Base-by-base conservation (phyloP, 2,797 vertebrate species). In the Pangasius djambal region DNA sequence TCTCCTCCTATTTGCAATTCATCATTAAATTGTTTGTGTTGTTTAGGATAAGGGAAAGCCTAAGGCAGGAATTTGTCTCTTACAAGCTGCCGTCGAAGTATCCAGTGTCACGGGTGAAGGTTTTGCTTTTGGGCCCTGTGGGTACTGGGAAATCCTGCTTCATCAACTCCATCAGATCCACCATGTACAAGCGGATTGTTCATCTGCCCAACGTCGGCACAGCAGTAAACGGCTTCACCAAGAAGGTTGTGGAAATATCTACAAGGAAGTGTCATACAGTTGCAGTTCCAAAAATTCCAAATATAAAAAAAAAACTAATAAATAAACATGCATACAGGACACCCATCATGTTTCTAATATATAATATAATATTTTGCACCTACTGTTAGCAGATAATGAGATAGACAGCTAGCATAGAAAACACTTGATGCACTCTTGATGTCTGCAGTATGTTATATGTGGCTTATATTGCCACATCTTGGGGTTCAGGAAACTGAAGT, bases 61-160 rank as follows among this genome's bases (percentile, higher is more conserved):
- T 92, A 28, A 89, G 61, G 74, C 12, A 88, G 78, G 55, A 57
- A 1, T 83, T 92, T 85, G 37, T 85, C n/a, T 89, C 70, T 0
- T 91, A 85, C 65, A 79, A 90, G 59, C 74, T 86, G 31, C 0
- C 8, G 0, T 8, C 20, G n/a, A n/a, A 78, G 22, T 88, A 20
- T 75, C 48, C 59, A 2, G 12, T 91, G 40, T 25, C 83, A 3
- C 72, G 10, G 6, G 75, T 88, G 12, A 88, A 87, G 67, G 88
- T 81, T 82, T 86, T 92, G 31, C 70, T 92, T 4, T 25, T 92
- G 86, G 92, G 92, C 37, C 92, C 91, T 25, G 52, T 87, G n/a
- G 88, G 90, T 63, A 75, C 92, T 52, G 92, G 92, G 31, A 92
- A 92, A 72, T 91, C 92, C 89, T 90, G 89, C 87, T 86, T 92